A percentile compares a stretch with the other conserved stretches of the same genome.
These are phyloP conservation scores for Gila robusta DNA, from an alignment of 2,797 vertebrate species.

Conservation along the genomic window DNA sequence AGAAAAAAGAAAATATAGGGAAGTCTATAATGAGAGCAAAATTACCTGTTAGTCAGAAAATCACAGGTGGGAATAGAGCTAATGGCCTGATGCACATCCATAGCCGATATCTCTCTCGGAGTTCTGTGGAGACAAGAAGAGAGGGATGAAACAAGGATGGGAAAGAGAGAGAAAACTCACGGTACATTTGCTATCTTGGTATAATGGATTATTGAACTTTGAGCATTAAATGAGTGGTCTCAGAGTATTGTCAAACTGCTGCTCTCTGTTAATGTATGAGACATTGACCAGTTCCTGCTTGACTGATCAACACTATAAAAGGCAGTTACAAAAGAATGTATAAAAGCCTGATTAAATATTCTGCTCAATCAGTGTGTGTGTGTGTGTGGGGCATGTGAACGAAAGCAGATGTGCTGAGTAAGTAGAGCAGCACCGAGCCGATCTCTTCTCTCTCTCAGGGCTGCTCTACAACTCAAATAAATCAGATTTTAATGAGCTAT, in stretches of 20 bases:
- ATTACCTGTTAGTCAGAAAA: conserved; percentile 91
- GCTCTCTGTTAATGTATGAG: conserved; percentile 17
- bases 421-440: conserved; percentile 25
- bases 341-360: conserved; percentile 23
- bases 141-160: neutral
- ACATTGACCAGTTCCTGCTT: neutral
- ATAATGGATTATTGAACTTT: conserved; percentile 26
- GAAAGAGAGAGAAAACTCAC: neutral
- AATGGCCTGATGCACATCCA: conserved; percentile 95
- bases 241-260: neutral
- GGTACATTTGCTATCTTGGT: neutral
- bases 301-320: conserved; percentile 19
- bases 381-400: conserved; percentile 23
- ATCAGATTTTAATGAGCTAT: conserved; percentile 36
- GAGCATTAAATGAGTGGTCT: conserved; percentile 22
- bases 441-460: neutral
- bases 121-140: conserved; percentile 74
- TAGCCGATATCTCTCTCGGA: conserved; percentile 92
- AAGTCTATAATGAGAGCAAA: neutral
- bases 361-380: neutral
- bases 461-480: conserved; percentile 39
- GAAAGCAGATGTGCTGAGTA: conserved; percentile 53
- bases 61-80: conserved; percentile 92
- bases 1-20: neutral
- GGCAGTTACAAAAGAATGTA: conserved; percentile 10